Conservation (phyloP, 2,888 invertebrate species). For the Aspidapion aeneum region DNA sequence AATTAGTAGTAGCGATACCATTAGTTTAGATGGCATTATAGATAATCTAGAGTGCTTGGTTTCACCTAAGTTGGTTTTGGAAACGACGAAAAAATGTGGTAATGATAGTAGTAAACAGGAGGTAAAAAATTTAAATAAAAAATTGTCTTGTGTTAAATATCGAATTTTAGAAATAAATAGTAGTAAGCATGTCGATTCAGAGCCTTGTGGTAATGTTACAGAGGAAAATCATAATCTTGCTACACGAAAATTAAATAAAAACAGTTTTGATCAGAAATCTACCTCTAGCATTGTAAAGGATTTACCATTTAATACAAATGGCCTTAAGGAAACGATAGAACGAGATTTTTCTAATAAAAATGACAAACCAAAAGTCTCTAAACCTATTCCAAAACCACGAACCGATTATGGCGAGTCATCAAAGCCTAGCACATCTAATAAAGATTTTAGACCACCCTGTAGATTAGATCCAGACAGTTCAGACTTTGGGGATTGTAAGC, state of each 20-base stretch:
- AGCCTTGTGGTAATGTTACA: background rate
- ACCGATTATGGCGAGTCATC: background rate
- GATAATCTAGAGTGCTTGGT: slow-evolving; percentile 39
- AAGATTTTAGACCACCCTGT: slow-evolving; percentile 2
- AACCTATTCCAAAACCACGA: background rate
- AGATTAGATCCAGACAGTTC: background rate
- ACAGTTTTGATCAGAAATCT: too few species aligned
- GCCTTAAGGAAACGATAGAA: background rate
- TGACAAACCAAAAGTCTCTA: too few species aligned
- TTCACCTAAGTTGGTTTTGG: slow-evolving; percentile 44
- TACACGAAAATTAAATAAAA: background rate
- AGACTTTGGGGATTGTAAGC: slow-evolving; percentile 7
- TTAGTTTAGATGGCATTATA: slow-evolving; percentile 11
- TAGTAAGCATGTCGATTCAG: too few species aligned
- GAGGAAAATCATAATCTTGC: background rate
- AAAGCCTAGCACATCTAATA: slow-evolving; percentile 10
- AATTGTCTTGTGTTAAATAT: background rate
- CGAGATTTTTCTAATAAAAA: background rate
- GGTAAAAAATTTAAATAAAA: background rate
- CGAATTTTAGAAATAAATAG: too few species aligned
- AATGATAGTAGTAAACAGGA: background rate
- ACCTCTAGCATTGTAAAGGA: background rate
- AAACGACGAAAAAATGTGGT: slow-evolving; percentile 31
- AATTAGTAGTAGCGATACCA: slow-evolving; percentile 10
- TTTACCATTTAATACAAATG: background rate